A percentile compares a stretch with the other conserved stretches of the same genome.
These are phyloP conservation scores for Bugulina stolonifera DNA, from an alignment of 2,888 invertebrate species.

Conservation along the genomic window DNA sequence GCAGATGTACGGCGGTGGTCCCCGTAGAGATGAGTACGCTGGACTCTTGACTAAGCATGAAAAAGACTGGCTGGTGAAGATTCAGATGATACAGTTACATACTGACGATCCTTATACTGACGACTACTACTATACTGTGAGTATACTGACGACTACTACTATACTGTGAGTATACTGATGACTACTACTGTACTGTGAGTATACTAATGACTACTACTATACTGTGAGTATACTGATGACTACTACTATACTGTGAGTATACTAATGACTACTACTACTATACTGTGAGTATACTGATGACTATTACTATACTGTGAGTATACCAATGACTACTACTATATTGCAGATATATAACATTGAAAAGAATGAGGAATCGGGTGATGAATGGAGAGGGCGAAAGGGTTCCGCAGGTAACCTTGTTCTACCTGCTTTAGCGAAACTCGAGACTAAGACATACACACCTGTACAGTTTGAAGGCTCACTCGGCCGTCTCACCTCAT, in stretches of 20 bases:
- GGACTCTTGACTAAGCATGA: conserved; percentile 90
- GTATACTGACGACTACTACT: conserved; percentile 83
- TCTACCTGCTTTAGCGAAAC: conserved; percentile 48
- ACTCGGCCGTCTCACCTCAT: conserved; percentile 79
- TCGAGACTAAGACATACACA: conserved; percentile 50
- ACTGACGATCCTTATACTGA: conserved; percentile 92
- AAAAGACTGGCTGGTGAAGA: conserved; percentile 92
- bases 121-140: conserved; percentile 90
- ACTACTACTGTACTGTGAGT: conserved; percentile 87
- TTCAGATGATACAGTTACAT: conserved; percentile 85
- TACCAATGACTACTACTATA: too few relatives aligned
- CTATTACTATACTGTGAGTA: conserved; percentile 82
- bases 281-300: conserved; percentile 96
- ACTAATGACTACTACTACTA: too few relatives aligned
- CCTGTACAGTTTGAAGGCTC: conserved; percentile 84
- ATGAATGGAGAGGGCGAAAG: not conserved
- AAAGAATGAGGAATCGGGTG: not conserved
- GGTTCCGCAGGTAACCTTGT: conserved; percentile 37
- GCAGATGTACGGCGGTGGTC: not conserved
- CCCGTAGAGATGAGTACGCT: conserved; percentile 59
- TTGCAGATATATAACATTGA: conserved; percentile 21
- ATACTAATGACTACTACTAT: too few relatives aligned
- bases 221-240: conserved; percentile 94
- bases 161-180: conserved; percentile 86
- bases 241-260: conserved; percentile 82